Conservation (phyloP, 2,797 vertebrate genomes). For the Periparus ater region DNA sequence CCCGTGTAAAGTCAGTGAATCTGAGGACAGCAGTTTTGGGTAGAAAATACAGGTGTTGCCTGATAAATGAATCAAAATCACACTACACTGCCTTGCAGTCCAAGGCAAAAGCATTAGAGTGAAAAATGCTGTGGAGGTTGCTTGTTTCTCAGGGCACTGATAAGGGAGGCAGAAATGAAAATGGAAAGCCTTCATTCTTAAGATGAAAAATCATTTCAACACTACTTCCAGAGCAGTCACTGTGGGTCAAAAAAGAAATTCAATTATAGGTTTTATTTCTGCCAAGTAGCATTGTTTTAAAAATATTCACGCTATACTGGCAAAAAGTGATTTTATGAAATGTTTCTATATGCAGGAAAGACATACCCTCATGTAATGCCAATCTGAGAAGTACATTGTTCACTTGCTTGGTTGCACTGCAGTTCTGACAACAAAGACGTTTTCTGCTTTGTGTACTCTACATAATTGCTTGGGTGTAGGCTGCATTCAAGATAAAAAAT, state of each 20-base stretch:
- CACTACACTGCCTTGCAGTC: fast-evolving
- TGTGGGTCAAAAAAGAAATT: not conserved
- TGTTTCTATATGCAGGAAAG: not conserved
- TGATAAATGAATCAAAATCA: not conserved
- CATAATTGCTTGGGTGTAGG: constrained; percentile 47
- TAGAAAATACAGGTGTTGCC: not conserved
- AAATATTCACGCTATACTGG: not conserved
- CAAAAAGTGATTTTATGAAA: not conserved
- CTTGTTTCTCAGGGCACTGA: not conserved
- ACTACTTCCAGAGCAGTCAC: not conserved
- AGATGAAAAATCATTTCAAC: not conserved
- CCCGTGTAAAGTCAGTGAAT: not conserved
- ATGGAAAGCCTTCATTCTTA: not conserved
- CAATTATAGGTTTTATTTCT: not conserved
- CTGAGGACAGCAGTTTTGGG: not conserved
- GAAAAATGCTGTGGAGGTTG: not conserved
- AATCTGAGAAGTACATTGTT: not conserved
- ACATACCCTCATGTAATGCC: not conserved
- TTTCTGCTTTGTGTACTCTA: constrained; percentile 51
- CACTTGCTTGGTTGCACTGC: not conserved
- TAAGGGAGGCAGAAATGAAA: not conserved
- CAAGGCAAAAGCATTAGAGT: not conserved
- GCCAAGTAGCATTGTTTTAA: not conserved
- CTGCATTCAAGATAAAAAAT: constrained; percentile 20
- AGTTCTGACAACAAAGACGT: constrained; percentile 5